Evolutionary conservation across 1,140 invertebrate species (phyloP).

Genomic region (Drosophila persimilis): DNA sequence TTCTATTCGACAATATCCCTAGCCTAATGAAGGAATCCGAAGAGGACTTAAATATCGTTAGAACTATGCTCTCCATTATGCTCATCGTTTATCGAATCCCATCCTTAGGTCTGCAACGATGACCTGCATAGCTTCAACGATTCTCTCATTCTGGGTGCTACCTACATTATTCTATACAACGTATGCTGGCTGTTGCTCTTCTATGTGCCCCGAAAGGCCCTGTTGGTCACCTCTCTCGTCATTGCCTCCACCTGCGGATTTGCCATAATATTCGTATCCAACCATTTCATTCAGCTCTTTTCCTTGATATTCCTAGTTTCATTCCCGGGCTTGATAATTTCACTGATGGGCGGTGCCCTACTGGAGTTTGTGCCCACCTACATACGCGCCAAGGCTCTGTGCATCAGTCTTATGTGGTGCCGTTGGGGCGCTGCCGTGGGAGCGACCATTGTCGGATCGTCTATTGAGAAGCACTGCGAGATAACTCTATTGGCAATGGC

Average conservation of each 20-base stretch:
- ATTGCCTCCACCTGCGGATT: slow-evolving; percentile 42
- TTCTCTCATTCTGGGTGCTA: slow-evolving; percentile 45
- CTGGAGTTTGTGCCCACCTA: slow-evolving; percentile 54
- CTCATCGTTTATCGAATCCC: neutral
- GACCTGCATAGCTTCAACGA: slow-evolving; percentile 50
- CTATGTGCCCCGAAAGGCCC: slow-evolving; percentile 33
- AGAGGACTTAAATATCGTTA: slow-evolving; percentile 28
- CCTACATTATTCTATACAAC: slow-evolving; percentile 55
- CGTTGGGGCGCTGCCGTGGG: slow-evolving; percentile 54
- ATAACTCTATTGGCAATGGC: slow-evolving; percentile 43
- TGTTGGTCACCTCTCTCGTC: slow-evolving; percentile 46
- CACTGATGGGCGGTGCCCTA: slow-evolving; percentile 54
- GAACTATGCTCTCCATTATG: neutral
- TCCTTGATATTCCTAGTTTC: slow-evolving; percentile 43
- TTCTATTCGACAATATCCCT: slow-evolving; percentile 31
- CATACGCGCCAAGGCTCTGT: slow-evolving; percentile 55
- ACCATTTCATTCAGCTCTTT: slow-evolving; percentile 41
- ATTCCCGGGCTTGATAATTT: slow-evolving; percentile 43
- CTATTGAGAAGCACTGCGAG: slow-evolving; percentile 51
- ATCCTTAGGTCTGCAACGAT: slow-evolving; percentile 53
- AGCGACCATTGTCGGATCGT: slow-evolving; percentile 35
- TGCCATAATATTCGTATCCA: slow-evolving; percentile 29
- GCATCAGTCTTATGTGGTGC: slow-evolving; percentile 64
- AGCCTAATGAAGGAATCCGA: slow-evolving; percentile 37
- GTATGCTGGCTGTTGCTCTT: slow-evolving; percentile 50